Evolutionary conservation across 2,113 vertebrate genomes (phyloP), one percentile per base, ranked within the genome.

Genomic region (Callorhinus ursinus): DNA sequence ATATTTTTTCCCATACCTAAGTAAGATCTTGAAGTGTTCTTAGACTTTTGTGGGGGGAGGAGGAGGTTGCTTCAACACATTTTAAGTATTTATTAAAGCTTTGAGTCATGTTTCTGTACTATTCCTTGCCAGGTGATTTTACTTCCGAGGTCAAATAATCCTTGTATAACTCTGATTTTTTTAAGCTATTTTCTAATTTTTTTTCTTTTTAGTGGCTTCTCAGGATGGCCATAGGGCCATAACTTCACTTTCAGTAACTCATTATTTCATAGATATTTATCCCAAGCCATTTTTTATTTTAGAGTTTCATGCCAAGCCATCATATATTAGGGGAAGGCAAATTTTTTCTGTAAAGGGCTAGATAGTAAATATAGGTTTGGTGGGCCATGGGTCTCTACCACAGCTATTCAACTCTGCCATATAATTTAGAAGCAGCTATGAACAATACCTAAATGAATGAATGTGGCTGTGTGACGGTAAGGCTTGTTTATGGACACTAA

Each of bases 211-310:
- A 31, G 6, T 84, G 19, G 82, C 14, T 59, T 94, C 19, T 86
- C 49, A 89, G 31, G 28, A 13, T 85, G 1, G 9, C 42, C 14
- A 4, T 46, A 55, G 2, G 16, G 1, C 91, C 15, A 65, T 79
- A 65, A 79, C 67, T 84, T 95, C 4, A 79, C 46, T 88, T 87
- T 53, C 26, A 77, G 53, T 86, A 89, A 83, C 89, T 93, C 31
- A 53, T 90, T 33, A 57, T 96, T 94, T 96, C 74, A 72, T 39
- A 77, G 39, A 71, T 72, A 57, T 63, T 88, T 81, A 57, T 67
- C 4, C 19, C 33, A 95, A 79, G 6, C 9, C 28, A n/a, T n/a
- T 67, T 90, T 81, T 82, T 21, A 63, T 84, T 88, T 84, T 95
- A 61, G 51, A 63, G 33, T 89, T 96, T 88, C 42, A 79, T 88